A percentile compares a stretch with the other conserved stretches of the same genome.
phyloP scores from a whole-genome alignment of 2,113 vertebrate genomes.

The Urocynchramus pylzowi region DNA sequence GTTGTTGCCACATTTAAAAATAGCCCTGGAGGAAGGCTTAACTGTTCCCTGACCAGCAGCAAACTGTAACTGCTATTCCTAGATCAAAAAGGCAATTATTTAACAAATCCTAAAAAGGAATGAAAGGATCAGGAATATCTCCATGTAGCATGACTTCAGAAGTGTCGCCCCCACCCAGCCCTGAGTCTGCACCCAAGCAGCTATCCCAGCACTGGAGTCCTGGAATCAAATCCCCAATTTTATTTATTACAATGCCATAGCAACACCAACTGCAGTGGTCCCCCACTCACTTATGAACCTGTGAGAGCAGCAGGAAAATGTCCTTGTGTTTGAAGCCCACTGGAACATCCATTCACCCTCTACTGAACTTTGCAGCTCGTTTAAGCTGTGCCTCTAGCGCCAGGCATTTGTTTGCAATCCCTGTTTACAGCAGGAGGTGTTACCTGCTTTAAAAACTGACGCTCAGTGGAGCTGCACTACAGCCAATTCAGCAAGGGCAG shows the following conservation, averaged over 20 bases:
- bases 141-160: neutral
- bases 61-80: conserved; percentile 17
- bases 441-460: neutral
- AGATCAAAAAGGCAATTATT: conserved; percentile 20
- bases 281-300: neutral
- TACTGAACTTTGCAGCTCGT: conserved; percentile 13
- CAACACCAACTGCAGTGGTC: rapidly evolving
- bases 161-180: neutral
- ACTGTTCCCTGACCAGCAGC: conserved; percentile 48
- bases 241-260: rapidly evolving
- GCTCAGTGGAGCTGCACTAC: neutral
- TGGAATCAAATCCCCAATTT: neutral
- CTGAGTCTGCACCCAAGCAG: neutral
- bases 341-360: neutral
- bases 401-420: neutral
- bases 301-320: neutral
- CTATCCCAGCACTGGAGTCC: rapidly evolving
- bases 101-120: neutral
- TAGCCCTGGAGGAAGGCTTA: conserved; percentile 52
- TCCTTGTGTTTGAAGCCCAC: neutral
- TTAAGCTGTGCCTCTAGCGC: neutral
- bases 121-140: neutral
- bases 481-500: neutral
- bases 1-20: conserved; percentile 73
- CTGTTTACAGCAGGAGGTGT: conserved; percentile 19